These are phyloP conservation scores for Indicator maculatus DNA, from an alignment of 2,113 vertebrate species.

Conservation along the genomic window DNA sequence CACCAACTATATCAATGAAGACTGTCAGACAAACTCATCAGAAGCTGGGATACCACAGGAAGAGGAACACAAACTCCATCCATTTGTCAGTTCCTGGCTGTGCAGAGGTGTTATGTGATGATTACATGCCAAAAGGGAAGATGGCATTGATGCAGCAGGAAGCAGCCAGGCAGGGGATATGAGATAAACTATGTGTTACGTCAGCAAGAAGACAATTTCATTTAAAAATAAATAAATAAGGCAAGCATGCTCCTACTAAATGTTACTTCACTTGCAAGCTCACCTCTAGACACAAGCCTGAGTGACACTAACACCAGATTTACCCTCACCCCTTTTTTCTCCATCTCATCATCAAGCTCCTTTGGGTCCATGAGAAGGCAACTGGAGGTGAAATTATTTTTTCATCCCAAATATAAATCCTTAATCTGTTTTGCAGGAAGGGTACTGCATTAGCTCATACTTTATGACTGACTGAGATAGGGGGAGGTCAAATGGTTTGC, in stretches of 20 bases:
- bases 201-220: not conserved
- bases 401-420: not conserved
- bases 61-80: not conserved
- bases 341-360: not conserved
- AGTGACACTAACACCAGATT: not conserved
- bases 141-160: not conserved
- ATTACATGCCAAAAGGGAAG: not conserved
- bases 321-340: not conserved
- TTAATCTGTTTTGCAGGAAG: not conserved
- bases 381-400: not conserved
- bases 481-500: not conserved
- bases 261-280: not conserved
- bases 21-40: not conserved
- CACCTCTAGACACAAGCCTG: not conserved
- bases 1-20: not conserved
- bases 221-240: not conserved
- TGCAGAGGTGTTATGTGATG: not conserved
- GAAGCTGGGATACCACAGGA: not conserved
- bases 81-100: not conserved
- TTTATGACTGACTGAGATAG: not conserved
- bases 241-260: not conserved
- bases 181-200: not conserved
- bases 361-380: not conserved
- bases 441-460: not conserved
- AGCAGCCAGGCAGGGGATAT: not conserved